Evolutionary conservation across 92 coral and sea anemone genomes (phyloP).

Genomic region (Porites lobata): DNA sequence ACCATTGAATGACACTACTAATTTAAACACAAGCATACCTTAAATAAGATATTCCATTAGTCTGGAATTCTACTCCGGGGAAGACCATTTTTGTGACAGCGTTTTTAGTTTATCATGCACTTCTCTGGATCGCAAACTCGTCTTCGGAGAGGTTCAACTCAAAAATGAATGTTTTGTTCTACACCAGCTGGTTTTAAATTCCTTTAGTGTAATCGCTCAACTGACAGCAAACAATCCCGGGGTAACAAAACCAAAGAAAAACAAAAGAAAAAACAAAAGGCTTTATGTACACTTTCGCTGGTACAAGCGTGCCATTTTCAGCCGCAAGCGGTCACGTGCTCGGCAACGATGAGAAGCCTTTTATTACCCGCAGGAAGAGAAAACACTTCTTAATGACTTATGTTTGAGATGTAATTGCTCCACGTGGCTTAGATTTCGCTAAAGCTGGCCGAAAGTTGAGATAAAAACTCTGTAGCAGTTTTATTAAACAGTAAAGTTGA

Average conservation of each 20-base stretch:
- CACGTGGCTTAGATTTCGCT: constrained; percentile 18
- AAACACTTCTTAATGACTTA: background rate
- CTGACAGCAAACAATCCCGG: constrained; percentile 4
- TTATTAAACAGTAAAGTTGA: background rate
- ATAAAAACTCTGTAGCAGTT: background rate
- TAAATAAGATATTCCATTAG: background rate
- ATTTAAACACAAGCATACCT: constrained; percentile 1
- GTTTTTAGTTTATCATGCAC: background rate
- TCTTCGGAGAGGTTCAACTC: background rate
- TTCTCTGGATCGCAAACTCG: background rate
- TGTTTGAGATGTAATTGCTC: background rate
- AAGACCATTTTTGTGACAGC: constrained; percentile 9
- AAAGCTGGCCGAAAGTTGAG: background rate
- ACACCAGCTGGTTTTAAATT: constrained; percentile 17
- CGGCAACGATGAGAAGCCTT: constrained; percentile 30
- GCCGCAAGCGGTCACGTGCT: constrained; percentile 29
- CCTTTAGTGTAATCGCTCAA: constrained; percentile 33
- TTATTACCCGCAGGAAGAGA: background rate
- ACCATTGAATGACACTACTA: background rate
- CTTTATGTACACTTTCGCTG: background rate
- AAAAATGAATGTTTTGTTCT: background rate
- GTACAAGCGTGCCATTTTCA: constrained; percentile 42
- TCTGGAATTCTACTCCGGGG: constrained; percentile 46
- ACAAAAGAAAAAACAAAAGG: constrained; percentile 22
- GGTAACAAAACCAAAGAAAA: constrained; percentile 11